Conservation (phyloP, 2,888 invertebrate genomes). For the Machimus atricapillus region DNA sequence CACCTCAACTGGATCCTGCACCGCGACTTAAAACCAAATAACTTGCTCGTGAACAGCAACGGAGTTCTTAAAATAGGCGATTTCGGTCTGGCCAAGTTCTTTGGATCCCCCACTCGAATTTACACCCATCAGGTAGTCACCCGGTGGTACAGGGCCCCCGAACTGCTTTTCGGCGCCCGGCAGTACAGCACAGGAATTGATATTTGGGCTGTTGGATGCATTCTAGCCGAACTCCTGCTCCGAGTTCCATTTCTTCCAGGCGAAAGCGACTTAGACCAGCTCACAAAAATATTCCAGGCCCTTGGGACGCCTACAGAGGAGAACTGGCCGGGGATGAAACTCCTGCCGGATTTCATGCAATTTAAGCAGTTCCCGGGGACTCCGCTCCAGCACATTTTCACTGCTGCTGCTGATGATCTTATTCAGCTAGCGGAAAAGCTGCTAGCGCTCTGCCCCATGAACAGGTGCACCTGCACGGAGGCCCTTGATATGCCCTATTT, state of each 20-base stretch:
- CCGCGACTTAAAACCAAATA: conserved; percentile 98
- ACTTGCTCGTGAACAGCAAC: conserved; percentile 89
- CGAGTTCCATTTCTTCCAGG: conserved; percentile 94
- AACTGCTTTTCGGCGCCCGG: conserved; percentile 92
- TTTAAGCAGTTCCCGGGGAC: conserved; percentile 87
- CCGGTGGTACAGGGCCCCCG: conserved; percentile 91
- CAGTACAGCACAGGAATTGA: conserved; percentile 96
- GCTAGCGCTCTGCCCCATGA: conserved; percentile 82
- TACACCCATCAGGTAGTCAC: conserved; percentile 99
- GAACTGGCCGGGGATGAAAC: conserved; percentile 86
- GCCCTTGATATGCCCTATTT: conserved; percentile 91
- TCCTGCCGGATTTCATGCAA: conserved; percentile 88
- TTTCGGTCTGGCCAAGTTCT: conserved; percentile 98
- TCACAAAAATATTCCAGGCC: conserved; percentile 93
- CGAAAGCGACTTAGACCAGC: conserved; percentile 95
- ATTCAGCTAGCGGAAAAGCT: conserved; percentile 80
- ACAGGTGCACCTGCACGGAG: conserved; percentile 81
- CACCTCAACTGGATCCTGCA: conserved; percentile 97
- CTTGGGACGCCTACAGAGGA: conserved; percentile 93
- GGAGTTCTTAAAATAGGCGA: conserved; percentile 97
- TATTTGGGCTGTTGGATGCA: conserved; percentile 99
- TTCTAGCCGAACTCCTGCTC: conserved; percentile 91
- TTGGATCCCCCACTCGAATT: conserved; percentile 93
- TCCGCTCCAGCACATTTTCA: conserved; percentile 90
- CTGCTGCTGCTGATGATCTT: conserved; percentile 92